A percentile compares a stretch with the other conserved stretches of the same genome.
phyloP scores from a whole-genome alignment of 2,888 invertebrate genomes.

The Drosophila paracracens region DNA sequence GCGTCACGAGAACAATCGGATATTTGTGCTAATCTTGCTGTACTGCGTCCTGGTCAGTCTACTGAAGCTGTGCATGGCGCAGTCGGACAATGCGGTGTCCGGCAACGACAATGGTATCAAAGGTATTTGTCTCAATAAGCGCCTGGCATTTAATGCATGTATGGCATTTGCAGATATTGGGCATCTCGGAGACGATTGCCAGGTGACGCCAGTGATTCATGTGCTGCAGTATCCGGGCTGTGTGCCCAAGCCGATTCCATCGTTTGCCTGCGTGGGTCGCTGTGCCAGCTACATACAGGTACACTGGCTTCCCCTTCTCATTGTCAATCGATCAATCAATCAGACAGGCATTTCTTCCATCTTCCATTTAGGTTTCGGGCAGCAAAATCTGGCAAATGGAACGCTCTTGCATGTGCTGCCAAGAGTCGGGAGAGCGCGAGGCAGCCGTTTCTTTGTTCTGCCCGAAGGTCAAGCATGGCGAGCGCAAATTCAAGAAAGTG shows the following conservation, averaged over 20 bases:
- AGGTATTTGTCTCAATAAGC: neutral
- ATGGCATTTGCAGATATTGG: conserved; percentile 72
- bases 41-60: conserved; percentile 68
- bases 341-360: neutral
- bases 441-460: conserved; percentile 95
- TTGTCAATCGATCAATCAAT: neutral
- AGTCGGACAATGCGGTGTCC: conserved; percentile 63
- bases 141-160: neutral
- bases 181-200: conserved; percentile 90
- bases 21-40: conserved; percentile 62
- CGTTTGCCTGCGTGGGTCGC: conserved; percentile 95
- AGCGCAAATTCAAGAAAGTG: conserved; percentile 94
- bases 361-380: conserved; percentile 91
- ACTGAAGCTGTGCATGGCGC: conserved; percentile 60
- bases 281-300: conserved; percentile 97
- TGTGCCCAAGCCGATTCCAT: conserved; percentile 96
- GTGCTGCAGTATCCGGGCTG: conserved; percentile 96
- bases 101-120: conserved; percentile 70
- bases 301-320: neutral
- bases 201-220: conserved; percentile 96
- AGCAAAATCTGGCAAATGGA: conserved; percentile 99
- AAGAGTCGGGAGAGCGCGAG: conserved; percentile 96
- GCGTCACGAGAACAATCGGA: conserved; percentile 57
- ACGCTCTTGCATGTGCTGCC: conserved; percentile 97
- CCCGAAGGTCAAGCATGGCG: conserved; percentile 94